A percentile compares a stretch with the other conserved stretches of the same genome.
Evolutionary conservation across 2,113 vertebrate species (phyloP).

Genomic region (Willisornis vidua): DNA sequence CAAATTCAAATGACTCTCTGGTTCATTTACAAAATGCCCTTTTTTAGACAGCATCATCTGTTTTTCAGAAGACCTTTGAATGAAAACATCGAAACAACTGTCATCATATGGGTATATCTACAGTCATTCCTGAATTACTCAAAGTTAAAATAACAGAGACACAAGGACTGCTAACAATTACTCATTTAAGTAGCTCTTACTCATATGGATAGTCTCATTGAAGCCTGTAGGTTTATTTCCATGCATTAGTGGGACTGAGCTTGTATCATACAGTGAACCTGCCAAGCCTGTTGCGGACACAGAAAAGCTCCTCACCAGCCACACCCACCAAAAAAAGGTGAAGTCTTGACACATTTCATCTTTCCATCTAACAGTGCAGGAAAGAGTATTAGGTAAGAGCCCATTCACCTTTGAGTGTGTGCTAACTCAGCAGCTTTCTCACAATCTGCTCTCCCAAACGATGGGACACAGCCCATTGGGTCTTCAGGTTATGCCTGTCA

Average conservation of each 20-base stretch:
- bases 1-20: neutral
- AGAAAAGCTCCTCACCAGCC: neutral
- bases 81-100: slow-evolving; percentile 39
- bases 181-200: slow-evolving; percentile 43
- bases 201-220: slow-evolving; percentile 2
- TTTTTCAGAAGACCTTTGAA: slow-evolving; percentile 3
- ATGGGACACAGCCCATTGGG: rapidly evolving
- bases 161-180: slow-evolving; percentile 16
- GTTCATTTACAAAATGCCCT: neutral
- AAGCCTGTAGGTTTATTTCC: neutral
- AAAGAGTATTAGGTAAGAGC: rapidly evolving
- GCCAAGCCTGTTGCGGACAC: neutral
- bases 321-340: neutral
- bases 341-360: neutral
- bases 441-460: neutral
- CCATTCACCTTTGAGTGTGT: rapidly evolving
- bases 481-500: neutral
- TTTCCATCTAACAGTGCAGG: neutral
- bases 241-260: neutral
- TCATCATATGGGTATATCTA: neutral
- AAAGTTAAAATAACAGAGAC: slow-evolving; percentile 51
- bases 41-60: slow-evolving; percentile 39
- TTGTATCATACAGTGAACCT: rapidly evolving
- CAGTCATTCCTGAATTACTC: slow-evolving; percentile 62
- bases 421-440: neutral